Conservation (phyloP, 2,797 vertebrate species). For the Clarias platycephalus region DNA sequence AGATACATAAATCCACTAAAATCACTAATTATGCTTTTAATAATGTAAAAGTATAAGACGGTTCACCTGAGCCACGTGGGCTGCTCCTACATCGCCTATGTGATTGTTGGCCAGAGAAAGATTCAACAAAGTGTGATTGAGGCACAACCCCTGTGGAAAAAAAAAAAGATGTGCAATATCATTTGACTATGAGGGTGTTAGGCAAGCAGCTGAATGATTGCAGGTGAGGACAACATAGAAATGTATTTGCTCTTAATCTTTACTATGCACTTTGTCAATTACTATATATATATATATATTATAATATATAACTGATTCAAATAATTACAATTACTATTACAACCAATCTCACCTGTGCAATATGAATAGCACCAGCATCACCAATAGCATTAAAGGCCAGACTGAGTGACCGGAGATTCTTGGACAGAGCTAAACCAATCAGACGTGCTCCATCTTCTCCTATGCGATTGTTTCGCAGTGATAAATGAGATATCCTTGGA, state of each 20-base stretch:
- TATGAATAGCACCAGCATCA: conserved; percentile 76
- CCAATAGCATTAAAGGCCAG: conserved; percentile 85
- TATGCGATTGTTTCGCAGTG: conserved; percentile 81
- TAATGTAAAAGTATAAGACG: not conserved
- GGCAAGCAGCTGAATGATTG: not conserved
- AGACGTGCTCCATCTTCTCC: conserved; percentile 73
- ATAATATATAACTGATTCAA: too few species aligned
- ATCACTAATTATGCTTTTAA: not conserved
- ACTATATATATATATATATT: too few species aligned
- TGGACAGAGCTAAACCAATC: conserved; percentile 79
- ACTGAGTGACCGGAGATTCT: conserved; percentile 77
- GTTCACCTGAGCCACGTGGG: conserved; percentile 74
- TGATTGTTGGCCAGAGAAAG: conserved; percentile 82
- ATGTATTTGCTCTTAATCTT: not conserved
- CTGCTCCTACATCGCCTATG: conserved; percentile 82
- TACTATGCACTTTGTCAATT: not conserved
- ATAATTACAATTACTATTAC: not conserved
- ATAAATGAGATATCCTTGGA: conserved; percentile 78
- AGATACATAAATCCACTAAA: not conserved
- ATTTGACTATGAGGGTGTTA: not conserved
- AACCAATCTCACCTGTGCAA: conserved; percentile 75
- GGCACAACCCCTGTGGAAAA: conserved; percentile 79
- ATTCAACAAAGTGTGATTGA: conserved; percentile 80
- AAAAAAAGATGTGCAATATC: too few species aligned
- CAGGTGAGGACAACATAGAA: not conserved